Evolutionary conservation across 2,888 invertebrate species (phyloP), one percentile per base, ranked within the genome.

Genomic region (Sinopyrophorus schimmeli): DNA sequence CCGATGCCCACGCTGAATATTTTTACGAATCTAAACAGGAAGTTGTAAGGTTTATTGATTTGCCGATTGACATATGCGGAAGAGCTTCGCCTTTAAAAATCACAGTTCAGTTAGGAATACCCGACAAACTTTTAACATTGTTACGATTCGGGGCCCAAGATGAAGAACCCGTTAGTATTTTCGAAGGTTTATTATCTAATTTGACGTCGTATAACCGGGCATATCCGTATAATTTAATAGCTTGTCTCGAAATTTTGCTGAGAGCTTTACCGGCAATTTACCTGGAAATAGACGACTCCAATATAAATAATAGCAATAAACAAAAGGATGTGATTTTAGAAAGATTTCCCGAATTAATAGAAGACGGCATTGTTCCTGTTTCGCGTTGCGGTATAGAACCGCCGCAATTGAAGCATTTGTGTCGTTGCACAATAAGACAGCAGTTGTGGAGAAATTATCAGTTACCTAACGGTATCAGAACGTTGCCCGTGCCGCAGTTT

Each of bases 21-120:
- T 24, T 23, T n/a, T 39, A 49, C 26, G 53, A 61, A 44, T 6
- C 59, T 51, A 69, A 70, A 6, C 58, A 70, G 21, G 69, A 71
- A 61, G 60, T 64, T 11, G 66, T 75, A 53, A 76, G 84, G 27
- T 87, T 89, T 63, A 83, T 89, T 53, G 91, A 92, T 66, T 82
- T 90, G 1, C 89, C 90, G 6, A 81, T 92, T 70, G 88, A 88
- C 66, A 88, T 88, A 46, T 90, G 90, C 63, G 89, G 89, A 0
- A 80, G 78, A 59, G 80, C 85, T 3, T 79, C 86, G 0, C 87
- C 89, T 1, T 73, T 88, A 1, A 80, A 86, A 64, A 84, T 90
- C 1, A 85, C 86, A 0, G 76, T 87, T 53, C 87, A 89, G 68
- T 80, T 88, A 64, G 85, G 84, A 28, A 76, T 85, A 5, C 82